Percentiles rank a stretch among this genome's conserved stretches.
phyloP scores from a whole-genome alignment of 2,888 invertebrate species.

The Graphium colonna region DNA sequence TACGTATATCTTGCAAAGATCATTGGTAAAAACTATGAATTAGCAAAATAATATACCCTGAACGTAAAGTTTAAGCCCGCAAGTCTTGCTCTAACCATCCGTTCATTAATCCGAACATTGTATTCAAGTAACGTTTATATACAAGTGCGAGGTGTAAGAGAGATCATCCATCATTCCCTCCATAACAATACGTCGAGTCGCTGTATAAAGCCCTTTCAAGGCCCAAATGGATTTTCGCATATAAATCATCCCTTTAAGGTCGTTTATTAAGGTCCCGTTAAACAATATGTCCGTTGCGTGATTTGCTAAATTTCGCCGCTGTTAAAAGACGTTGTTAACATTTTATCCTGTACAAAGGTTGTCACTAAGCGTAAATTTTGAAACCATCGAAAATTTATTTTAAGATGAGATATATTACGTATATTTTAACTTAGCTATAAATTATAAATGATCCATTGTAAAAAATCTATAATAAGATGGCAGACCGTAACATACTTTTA shows the following conservation, averaged over 20 bases:
- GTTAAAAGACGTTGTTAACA: background rate
- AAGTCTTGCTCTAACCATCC: background rate
- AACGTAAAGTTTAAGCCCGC: conserved; percentile 1
- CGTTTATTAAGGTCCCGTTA: conserved; percentile 7
- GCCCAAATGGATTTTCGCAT: conserved; percentile 11
- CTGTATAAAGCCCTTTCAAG: conserved; percentile 14
- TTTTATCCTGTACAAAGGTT: too few species aligned
- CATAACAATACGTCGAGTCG: conserved; percentile 13
- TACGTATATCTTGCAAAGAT: too few species aligned
- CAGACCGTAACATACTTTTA: too few species aligned
- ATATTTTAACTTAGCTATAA: too few species aligned
- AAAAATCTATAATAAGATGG: too few species aligned
- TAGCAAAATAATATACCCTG: background rate
- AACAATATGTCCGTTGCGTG: conserved; percentile 25
- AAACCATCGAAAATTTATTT: too few species aligned
- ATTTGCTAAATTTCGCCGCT: conserved; percentile 9
- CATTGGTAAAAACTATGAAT: too few species aligned
- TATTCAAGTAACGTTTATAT: conserved; percentile 7
- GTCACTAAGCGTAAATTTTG: too few species aligned
- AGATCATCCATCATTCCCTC: conserved; percentile 15
- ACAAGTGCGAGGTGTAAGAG: conserved; percentile 12
- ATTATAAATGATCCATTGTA: too few species aligned
- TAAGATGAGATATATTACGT: too few species aligned
- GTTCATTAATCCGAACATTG: conserved; percentile 16
- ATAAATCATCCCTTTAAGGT: conserved; percentile 14